Conservation (phyloP, 1,140 invertebrate species). For the Ptiloglossa arizonensis region DNA sequence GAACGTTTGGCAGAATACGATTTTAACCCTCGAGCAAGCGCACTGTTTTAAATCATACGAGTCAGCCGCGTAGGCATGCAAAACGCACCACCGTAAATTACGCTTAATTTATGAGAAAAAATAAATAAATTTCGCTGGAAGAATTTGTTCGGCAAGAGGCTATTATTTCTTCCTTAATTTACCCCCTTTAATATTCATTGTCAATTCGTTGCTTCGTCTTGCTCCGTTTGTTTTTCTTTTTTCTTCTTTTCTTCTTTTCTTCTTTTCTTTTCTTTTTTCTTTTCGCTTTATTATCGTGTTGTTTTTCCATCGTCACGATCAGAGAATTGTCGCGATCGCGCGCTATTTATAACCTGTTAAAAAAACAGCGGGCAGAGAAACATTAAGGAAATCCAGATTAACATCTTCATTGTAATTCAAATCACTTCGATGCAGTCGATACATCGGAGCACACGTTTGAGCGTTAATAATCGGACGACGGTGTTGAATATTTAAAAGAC, state of each 20-base stretch:
- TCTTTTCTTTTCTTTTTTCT: too few species aligned
- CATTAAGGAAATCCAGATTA: constrained; percentile 24
- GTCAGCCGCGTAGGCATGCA: constrained; percentile 18
- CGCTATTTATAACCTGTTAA: constrained; percentile 3
- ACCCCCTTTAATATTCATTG: constrained; percentile 10
- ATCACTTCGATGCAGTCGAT: neutral
- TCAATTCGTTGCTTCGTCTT: too few species aligned
- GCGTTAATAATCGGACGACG: neutral
- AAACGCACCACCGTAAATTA: constrained; percentile 36
- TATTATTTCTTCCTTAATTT: constrained; percentile 24
- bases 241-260: too few species aligned
- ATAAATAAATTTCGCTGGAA: constrained; percentile 33
- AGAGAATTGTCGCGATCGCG: neutral
- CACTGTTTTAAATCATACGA: constrained; percentile 41
- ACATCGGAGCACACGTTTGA: neutral
- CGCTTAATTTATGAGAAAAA: constrained; percentile 36
- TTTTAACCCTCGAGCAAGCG: constrained; percentile 30
- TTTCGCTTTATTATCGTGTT: neutral
- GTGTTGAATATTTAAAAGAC: neutral
- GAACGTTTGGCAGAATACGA: constrained; percentile 5
- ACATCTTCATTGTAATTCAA: constrained; percentile 18
- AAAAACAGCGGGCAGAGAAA: neutral
- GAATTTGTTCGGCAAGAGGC: constrained; percentile 19
- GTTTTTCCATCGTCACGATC: neutral
- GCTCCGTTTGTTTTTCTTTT: too few species aligned